Evolutionary conservation across 2,888 invertebrate species (phyloP), one percentile per base, ranked within the genome.

Genomic region (Parnassius orleans): DNA sequence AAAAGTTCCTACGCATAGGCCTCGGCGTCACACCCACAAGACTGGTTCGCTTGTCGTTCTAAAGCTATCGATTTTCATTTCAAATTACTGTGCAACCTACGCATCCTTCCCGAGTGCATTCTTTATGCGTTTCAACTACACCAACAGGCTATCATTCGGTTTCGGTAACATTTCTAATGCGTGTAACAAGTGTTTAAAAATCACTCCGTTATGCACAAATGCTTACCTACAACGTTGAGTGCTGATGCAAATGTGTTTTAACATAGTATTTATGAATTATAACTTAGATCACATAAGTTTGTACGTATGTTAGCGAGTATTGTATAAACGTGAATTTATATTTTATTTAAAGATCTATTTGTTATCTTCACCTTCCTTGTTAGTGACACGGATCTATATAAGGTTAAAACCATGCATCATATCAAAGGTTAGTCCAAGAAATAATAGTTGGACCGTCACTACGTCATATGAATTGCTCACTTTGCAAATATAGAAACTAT

Each of bases 11-110:
- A 70, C 67, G 82, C 79, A 84, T 84, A 86, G 86, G 86, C 78
- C 72, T 78, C 71, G 73, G 68, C 60, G 71, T 78, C 67, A 78
- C 86, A 79, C 89, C 88, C 82, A 90, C 88, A 74, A 75, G 81
- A 85, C 87, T 78, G 84, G 87, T 88, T 86, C 75, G 75, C 78
- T 78, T 77, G 72, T 72, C 79, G 80, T 77, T 78, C 80, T 84
- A 83, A 84, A 84, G 81, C 79, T 80, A 83, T 84, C 79, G 84
- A 86, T 88, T 88, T 89, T 87, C 84, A 86, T 87, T 87, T 86
- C 82, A 87, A 87, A 86, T 86, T 86, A 83, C 79, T 81, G 77
- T 76, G 74, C 81, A 73, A 64, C 87, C 87, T 78, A 87, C 86
- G 78, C 84, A 67, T 79, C 77, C 77, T 80, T 79, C 73, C 74